Evolutionary conservation across 2,888 invertebrate species (phyloP), one percentile per base, ranked within the genome.

Genomic region (Gymnocheta viridis): DNA sequence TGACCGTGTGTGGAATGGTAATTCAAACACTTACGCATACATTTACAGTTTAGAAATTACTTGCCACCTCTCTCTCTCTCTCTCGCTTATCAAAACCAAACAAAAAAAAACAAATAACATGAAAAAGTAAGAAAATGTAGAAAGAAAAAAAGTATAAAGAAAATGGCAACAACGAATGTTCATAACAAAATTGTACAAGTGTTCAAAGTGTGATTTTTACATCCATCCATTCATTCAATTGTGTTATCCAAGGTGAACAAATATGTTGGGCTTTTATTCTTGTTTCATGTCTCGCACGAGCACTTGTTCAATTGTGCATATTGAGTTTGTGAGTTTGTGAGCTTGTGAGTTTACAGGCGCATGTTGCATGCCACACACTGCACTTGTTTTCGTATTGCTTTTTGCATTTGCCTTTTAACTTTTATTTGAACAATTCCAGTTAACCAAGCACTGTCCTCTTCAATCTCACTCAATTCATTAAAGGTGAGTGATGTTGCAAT

Each of bases 151-250:
- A n/a, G n/a, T n/a, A 9, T 22, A 14, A 51, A 35, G 54, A 35
- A 69, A 60, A 56, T 14, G 2, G 29, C 41, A 58, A 62, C 35
- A 77, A 58, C 32, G 24, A 64, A 54, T 51, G 38, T 47, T 58
- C 74, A 5, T 62, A 49, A 73, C 51, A 29, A 76, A 70, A 79
- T 64, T 49, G 44, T 74, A 83, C 74, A 83, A 76, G 74, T 83
- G 82, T 76, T 54, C 51, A 24, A 60, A 41, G 74, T 70, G 79
- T 83, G 74, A 82, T 74, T 82, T 79, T 64, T 27, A 66, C 74
- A 83, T 64, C 47, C 64, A 72, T 17, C 79, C 79, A 60, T 62
- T 35, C 60, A 70, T 19, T 72, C 82, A 58, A 56, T 44, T 60
- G 69, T 69, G 67, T 56, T 69, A 66, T 22, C 73, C 64, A 47